Base-by-base conservation (phyloP, 2,888 invertebrate genomes). In the Malacosoma neustria region DNA sequence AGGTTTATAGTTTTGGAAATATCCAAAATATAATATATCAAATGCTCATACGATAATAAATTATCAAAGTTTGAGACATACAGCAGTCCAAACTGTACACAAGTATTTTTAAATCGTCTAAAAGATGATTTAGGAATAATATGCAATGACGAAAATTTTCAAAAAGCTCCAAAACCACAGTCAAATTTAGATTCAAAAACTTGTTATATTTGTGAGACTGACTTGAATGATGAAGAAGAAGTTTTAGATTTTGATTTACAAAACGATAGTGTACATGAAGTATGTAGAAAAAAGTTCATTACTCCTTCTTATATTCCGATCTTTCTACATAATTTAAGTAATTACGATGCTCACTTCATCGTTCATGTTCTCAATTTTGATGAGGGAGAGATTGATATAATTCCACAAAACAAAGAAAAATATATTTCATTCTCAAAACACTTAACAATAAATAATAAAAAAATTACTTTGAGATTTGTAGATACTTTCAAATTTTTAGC, bases 331-430 rank as follows among this genome's bases (percentile, higher is more conserved):
- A 22, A 22, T 22, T 22, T 62, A 3, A 43, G 40, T 31, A 43
- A 55, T 14, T 61, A 60, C 36, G 57, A 59, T 46, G 41, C 51
- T 3, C 59, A 65, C 46, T 52, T 59, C 9, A 51, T 62, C 29
- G 48, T 63, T 3, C 46, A 3, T 22, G 52, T 49, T 30, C 45
- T 61, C 5, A 51, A 49, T 22, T 46, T 46, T 35, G 33, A 36
- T 39, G 44, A 52, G 4, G 39, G 15, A 5, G 15, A 15, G 7
- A 15, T 15, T 7, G 15, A 15, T 15, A 15, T 15, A 15, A 54
- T 62, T 34, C 48, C 58, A 2, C 42, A 52, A 37, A 57, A 48
- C 33, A 54, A 58, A 38, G 60, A 61, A 45, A 49, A 46, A 43
- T 61, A 59, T 39, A 56, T 60, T 13, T 59, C n/a, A n/a, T 57